A percentile compares a stretch with the other conserved stretches of the same genome.
These are phyloP conservation scores for Conchocele bisecta DNA, from an alignment of 2,888 invertebrate species.

Conservation along the genomic window DNA sequence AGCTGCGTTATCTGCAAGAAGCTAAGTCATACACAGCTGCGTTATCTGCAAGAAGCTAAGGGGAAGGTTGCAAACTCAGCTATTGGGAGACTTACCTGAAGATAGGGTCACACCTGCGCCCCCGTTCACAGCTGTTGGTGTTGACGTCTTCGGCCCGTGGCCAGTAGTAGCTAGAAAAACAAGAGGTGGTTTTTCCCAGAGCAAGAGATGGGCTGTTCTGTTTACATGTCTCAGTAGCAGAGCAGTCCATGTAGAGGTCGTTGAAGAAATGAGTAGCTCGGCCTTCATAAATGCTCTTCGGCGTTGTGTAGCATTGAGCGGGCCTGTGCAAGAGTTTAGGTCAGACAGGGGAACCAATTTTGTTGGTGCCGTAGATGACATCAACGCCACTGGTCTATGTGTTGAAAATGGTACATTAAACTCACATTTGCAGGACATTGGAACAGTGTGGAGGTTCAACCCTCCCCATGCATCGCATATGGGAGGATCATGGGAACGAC, in stretches of 20 bases:
- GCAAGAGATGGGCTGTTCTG: conserved; percentile 42
- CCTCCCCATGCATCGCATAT: conserved; percentile 50
- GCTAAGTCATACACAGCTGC: conserved; percentile 27
- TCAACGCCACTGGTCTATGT: not conserved
- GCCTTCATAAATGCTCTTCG: conserved; percentile 41
- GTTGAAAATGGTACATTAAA: conserved; percentile 6
- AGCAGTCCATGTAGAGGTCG: conserved; percentile 42
- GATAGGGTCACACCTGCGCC: conserved; percentile 28
- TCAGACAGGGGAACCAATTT: conserved; percentile 37
- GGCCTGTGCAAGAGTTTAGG: conserved; percentile 14
- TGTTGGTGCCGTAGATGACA: conserved; percentile 17
- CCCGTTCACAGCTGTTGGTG: conserved; percentile 46
- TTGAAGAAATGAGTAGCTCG: conserved; percentile 28
- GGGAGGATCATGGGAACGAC: conserved; percentile 45
- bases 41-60: conserved; percentile 19
- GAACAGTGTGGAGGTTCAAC: conserved; percentile 42
- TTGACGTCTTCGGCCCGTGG: conserved; percentile 47
- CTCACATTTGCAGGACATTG: conserved; percentile 5
- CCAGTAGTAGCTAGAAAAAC: conserved; percentile 19
- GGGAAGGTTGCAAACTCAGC: conserved; percentile 16
- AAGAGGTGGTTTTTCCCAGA: conserved; percentile 31
- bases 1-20: too few species aligned
- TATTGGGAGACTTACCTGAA: conserved; percentile 39
- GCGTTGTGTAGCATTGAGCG: conserved; percentile 23
- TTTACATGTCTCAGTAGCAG: conserved; percentile 37